These are phyloP conservation scores for Craseonycteris thonglongyai DNA, from an alignment of 2,113 vertebrate genomes.

Conservation along the genomic window DNA sequence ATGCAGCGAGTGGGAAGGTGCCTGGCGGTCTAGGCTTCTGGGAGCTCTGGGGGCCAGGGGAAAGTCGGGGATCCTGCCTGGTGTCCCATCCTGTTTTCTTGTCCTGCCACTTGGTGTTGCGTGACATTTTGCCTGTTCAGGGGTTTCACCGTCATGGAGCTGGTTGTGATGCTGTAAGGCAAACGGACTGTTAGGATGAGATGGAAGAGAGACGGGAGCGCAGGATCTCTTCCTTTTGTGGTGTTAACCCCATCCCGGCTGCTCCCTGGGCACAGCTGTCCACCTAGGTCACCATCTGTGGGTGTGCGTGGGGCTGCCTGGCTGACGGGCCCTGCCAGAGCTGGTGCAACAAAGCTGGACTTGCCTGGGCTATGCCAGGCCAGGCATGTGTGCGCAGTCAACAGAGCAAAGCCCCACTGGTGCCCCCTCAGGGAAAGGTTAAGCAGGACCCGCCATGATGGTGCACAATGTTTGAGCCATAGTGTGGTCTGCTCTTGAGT, in stretches of 20 bases:
- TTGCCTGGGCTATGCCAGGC: background rate
- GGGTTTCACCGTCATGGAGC: slow-evolving; percentile 41
- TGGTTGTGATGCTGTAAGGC: slow-evolving; percentile 39
- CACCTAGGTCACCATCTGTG: background rate
- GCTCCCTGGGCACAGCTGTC: slow-evolving; percentile 36
- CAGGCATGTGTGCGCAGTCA: background rate
- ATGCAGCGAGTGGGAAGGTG: background rate
- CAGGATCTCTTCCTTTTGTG: slow-evolving; percentile 34
- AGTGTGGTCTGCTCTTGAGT: slow-evolving; percentile 32
- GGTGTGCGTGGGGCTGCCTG: background rate
- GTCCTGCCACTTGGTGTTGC: slow-evolving; percentile 36
- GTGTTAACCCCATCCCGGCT: slow-evolving; percentile 47
- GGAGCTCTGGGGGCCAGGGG: background rate
- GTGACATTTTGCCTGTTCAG: slow-evolving; percentile 61
- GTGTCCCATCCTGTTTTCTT: slow-evolving; percentile 22
- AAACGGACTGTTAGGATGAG: slow-evolving; percentile 32
- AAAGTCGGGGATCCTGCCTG: background rate
- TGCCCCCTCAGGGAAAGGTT: background rate
- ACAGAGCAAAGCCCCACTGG: background rate
- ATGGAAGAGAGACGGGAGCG: background rate
- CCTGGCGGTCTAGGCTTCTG: background rate
- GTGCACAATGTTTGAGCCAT: background rate
- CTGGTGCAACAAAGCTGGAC: background rate
- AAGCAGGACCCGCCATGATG: slow-evolving; percentile 17
- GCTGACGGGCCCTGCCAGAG: background rate